A percentile compares a stretch with the other conserved stretches of the same genome.
Conservation (phyloP, 2,113 vertebrate species). For the Pomatostomus ruficeps region DNA sequence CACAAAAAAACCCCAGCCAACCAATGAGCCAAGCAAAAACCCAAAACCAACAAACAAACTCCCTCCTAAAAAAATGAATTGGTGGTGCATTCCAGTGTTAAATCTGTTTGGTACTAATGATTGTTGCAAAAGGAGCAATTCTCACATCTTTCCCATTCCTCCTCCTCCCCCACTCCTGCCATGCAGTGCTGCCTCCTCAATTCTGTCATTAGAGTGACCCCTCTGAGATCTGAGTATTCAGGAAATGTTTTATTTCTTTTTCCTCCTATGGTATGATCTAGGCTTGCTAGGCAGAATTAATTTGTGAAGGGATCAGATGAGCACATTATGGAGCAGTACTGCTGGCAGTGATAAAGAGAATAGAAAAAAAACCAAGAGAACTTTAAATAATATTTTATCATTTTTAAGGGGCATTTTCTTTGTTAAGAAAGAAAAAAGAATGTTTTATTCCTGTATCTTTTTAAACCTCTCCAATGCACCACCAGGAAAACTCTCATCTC, state of each 20-base stretch:
- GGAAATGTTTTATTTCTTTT: background rate
- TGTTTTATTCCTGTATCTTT: background rate
- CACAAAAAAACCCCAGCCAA: background rate
- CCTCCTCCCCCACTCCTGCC: background rate
- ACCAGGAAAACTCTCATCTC: background rate
- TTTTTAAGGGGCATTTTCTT: background rate
- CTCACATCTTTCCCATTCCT: background rate
- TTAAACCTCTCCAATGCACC: background rate
- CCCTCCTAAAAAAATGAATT: background rate
- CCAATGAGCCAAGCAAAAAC: background rate
- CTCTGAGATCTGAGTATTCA: background rate
- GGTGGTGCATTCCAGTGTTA: background rate
- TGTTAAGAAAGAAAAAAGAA: background rate
- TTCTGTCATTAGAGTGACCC: background rate
- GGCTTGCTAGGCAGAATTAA: background rate
- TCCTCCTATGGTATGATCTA: background rate
- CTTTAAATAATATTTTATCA: background rate
- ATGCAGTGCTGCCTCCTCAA: background rate
- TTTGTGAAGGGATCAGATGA: background rate
- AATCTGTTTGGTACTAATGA: background rate
- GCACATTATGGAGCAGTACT: background rate
- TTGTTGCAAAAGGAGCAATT: background rate
- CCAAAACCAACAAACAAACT: accelerated
- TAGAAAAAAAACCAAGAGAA: background rate
- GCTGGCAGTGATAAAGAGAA: background rate